Conservation (phyloP, 2,113 vertebrate species). For the Eudyptes chrysolophus region DNA sequence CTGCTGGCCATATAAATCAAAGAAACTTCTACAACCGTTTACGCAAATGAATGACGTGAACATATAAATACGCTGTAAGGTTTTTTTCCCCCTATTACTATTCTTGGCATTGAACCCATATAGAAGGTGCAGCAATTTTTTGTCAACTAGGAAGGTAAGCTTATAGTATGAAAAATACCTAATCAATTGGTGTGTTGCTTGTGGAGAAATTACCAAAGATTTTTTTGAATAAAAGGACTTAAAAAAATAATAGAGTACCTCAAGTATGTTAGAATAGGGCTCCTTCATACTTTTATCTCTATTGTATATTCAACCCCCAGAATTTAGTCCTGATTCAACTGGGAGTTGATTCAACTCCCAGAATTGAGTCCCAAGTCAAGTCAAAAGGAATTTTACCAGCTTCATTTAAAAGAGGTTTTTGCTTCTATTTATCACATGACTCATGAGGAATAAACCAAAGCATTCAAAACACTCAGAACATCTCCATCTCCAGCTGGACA, state of each 20-base stretch:
- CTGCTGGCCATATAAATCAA: conserved; percentile 79
- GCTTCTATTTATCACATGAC: neutral
- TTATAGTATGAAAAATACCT: neutral
- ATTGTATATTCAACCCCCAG: neutral
- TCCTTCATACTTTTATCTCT: neutral
- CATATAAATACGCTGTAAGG: conserved; percentile 64
- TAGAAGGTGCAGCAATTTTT: neutral
- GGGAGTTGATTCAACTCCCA: neutral
- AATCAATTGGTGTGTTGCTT: neutral
- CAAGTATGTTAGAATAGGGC: neutral
- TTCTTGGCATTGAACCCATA: conserved; percentile 44
- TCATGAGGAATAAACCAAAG: neutral
- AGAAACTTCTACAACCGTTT: conserved; percentile 67
- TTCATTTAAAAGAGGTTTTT: neutral
- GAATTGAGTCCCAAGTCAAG: neutral
- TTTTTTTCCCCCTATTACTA: conserved; percentile 31
- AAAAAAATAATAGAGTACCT: neutral
- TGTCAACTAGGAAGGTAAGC: neutral
- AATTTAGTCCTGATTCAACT: neutral
- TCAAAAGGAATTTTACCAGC: neutral
- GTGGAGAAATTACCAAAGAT: neutral
- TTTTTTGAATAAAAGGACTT: neutral
- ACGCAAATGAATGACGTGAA: conserved; percentile 67
- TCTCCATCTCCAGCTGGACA: neutral
- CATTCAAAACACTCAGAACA: neutral